phyloP scores from a whole-genome alignment of 2,888 invertebrate species.

The Zygothrica quintamaculata region DNA sequence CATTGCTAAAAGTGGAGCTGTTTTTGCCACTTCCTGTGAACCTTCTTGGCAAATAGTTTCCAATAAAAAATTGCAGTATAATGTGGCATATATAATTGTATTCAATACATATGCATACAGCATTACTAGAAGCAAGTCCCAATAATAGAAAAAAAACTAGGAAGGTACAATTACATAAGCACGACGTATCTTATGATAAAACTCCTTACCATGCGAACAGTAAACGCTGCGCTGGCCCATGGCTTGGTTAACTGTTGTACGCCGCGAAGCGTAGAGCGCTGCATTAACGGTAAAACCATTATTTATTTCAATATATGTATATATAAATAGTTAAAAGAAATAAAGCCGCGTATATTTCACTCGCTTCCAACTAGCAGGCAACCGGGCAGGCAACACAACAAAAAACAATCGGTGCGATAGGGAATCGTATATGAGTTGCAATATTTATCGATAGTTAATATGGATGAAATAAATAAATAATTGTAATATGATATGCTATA shows the following conservation, averaged over 20 bases:
- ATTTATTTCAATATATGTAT: slow-evolving; percentile 43
- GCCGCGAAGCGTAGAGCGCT: slow-evolving; percentile 73
- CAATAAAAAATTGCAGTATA: too few species aligned
- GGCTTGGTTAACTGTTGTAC: slow-evolving; percentile 77
- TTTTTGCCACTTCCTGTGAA: too few species aligned
- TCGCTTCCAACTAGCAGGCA: slow-evolving; percentile 39
- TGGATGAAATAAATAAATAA: too few species aligned
- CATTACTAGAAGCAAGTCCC: too few species aligned
- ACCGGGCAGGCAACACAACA: slow-evolving; percentile 50
- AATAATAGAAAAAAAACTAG: too few species aligned
- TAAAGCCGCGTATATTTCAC: slow-evolving; percentile 49
- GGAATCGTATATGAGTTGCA: slow-evolving; percentile 4
- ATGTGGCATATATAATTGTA: too few species aligned
- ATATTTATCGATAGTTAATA: slow-evolving; percentile 34
- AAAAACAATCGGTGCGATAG: slow-evolving; percentile 44
- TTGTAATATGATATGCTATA: not conserved
- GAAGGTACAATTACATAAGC: slow-evolving; percentile 77
- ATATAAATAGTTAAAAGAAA: slow-evolving; percentile 31
- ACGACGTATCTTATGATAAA: slow-evolving; percentile 37
- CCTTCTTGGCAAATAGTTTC: too few species aligned
- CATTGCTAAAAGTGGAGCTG: too few species aligned
- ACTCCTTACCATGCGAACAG: slow-evolving; percentile 75
- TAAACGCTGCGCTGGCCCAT: slow-evolving; percentile 53
- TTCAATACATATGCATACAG: too few species aligned
- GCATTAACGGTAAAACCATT: slow-evolving; percentile 79